Percentiles rank a stretch among this genome's conserved stretches.
phyloP scores from a whole-genome alignment of 2,888 invertebrate species.

The Leptopilina drosophilae region DNA sequence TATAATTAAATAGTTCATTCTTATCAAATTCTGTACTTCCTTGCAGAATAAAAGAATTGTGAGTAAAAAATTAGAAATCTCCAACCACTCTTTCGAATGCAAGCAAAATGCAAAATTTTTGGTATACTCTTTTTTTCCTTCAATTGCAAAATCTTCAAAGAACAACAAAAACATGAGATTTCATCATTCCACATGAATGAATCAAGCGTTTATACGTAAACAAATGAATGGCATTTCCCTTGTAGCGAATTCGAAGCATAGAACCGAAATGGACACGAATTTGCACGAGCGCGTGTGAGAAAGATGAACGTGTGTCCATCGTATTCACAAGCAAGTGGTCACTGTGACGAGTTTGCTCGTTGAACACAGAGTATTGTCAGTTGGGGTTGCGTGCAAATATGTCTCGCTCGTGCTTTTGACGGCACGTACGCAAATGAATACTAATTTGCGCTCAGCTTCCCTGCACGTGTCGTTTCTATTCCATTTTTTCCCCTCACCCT shows the following conservation, averaged over 20 bases:
- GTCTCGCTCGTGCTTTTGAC: constrained; percentile 58
- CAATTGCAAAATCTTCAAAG: not conserved
- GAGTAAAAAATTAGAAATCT: too few relatives aligned
- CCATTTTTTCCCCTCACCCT: constrained; percentile 26
- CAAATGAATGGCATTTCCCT: constrained; percentile 12
- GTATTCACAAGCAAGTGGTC: constrained; percentile 56
- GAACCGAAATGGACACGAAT: constrained; percentile 53
- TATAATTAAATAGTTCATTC: too few relatives aligned
- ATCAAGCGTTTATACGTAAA: not conserved
- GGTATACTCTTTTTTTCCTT: not conserved
- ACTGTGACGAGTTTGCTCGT: constrained; percentile 54
- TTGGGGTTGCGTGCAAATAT: constrained; percentile 60
- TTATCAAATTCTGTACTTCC: too few relatives aligned
- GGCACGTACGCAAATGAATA: constrained; percentile 64
- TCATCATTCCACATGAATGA: not conserved
- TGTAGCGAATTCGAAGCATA: not conserved
- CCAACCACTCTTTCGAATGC: too few relatives aligned
- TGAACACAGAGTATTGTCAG: constrained; percentile 58
- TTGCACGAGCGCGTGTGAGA: constrained; percentile 53
- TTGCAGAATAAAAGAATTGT: too few relatives aligned
- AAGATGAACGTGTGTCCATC: constrained; percentile 55
- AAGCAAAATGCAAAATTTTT: not conserved
- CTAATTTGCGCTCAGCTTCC: constrained; percentile 59
- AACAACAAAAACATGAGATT: too few relatives aligned
- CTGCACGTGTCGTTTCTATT: constrained; percentile 37